A percentile compares a stretch with the other conserved stretches of the same genome.
Evolutionary conservation across 2,888 invertebrate species (phyloP).

Genomic region (Clunio marinus): DNA sequence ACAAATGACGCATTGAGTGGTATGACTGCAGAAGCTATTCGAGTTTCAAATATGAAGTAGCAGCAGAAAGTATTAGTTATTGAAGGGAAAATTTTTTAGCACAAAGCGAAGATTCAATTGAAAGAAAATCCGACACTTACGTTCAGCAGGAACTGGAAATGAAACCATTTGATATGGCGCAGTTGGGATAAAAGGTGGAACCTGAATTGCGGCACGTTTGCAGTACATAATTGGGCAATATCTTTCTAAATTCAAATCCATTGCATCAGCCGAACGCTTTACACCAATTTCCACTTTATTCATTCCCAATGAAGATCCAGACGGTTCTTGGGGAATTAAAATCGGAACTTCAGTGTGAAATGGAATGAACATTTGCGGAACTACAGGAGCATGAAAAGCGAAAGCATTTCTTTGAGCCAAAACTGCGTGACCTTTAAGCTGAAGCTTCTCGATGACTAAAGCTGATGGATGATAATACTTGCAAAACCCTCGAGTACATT

Average conservation of each 20-base stretch:
- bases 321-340: neutral
- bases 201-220: neutral
- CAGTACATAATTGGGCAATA: neutral
- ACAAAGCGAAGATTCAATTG: too few species aligned
- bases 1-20: slow-evolving; percentile 89
- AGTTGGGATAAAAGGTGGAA: neutral
- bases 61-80: neutral
- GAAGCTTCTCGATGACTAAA: neutral
- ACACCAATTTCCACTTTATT: slow-evolving; percentile 4
- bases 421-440: too few species aligned
- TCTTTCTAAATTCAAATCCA: neutral
- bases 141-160: slow-evolving; percentile 9
- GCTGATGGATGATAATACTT: slow-evolving; percentile 35
- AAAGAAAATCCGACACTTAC: slow-evolving; percentile 6
- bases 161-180: neutral
- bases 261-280: slow-evolving; percentile 13
- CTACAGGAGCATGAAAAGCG: neutral
- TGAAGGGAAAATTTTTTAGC: neutral
- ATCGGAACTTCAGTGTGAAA: neutral
- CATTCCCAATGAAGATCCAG: neutral
- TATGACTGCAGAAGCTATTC: slow-evolving; percentile 56
- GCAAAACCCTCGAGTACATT: slow-evolving; percentile 17
- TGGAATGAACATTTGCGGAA: neutral
- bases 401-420: neutral
- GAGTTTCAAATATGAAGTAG: neutral